Base-by-base conservation (phyloP, 2,113 vertebrate genomes). In the Phoenicopterus ruber region DNA sequence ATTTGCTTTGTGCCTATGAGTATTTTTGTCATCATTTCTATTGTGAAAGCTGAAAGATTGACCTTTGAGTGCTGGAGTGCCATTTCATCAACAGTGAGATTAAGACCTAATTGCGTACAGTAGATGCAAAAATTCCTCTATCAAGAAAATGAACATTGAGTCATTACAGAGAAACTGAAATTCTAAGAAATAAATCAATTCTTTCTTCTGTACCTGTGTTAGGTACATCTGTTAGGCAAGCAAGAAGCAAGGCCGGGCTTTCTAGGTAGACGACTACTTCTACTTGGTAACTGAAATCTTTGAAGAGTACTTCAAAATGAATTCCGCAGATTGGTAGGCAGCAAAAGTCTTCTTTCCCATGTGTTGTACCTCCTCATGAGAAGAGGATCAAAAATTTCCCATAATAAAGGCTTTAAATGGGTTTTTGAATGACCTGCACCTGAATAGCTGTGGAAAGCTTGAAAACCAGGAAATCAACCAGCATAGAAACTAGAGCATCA, bases 41-140 rank as follows among this genome's bases (percentile, higher is more conserved):
- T 58, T 93, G 42, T 84, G 42, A 81, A 96, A 94, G 32, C 55
- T 88, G 88, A 81, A 89, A 92, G 55, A 50, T 7, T 92, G 77
- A 78, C 80, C 69, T 86, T 82, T 83, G 52, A 66, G 26, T 83
- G 25, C 34, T 77, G 8, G 5, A 70, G 20, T n/a, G 20, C 31
- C 19, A 63, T 86, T 86, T 93, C 26, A 61, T 78, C 6, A 16
- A 46, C 36, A 78, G 28, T 24, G 34, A 74, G 31, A 77, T 84
- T 78, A 74, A 88, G 55, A 65, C 40, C 44, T 81, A 78, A 78
- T 71, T 84, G 18, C 0, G 0, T 74, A 38, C 2, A 63, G 17
- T 50, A 52, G 20, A 49, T 44, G 46, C 18, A 83, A 83, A 92
- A 82, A 66, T 24, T 86, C 9, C 11, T 81, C 24, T 59, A 28